Percentiles rank a stretch among this genome's conserved stretches.
phyloP scores from a whole-genome alignment of 2,888 invertebrate genomes.

The Bimastos eiseni region DNA sequence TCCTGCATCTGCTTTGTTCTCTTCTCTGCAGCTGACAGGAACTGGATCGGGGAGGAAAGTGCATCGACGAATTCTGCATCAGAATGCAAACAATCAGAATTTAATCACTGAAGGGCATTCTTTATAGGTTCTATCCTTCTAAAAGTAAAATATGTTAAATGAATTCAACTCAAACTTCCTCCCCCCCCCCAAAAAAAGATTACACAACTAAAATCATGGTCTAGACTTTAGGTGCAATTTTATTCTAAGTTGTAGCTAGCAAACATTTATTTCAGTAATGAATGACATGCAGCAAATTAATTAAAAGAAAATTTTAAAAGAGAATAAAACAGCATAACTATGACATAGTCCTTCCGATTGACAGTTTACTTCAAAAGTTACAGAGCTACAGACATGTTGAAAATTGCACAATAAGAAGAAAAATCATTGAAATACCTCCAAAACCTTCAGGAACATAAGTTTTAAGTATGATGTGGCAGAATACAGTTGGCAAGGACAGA shows the following conservation, averaged over 20 bases:
- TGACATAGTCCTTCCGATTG: not conserved
- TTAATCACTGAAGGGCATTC: not conserved
- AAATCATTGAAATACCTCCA: constrained; percentile 71
- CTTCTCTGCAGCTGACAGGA: constrained; percentile 69
- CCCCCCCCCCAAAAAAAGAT: not conserved
- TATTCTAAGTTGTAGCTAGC: not conserved
- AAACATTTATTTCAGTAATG: not conserved
- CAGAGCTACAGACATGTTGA: not conserved
- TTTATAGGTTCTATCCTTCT: not conserved
- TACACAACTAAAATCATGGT: not conserved
- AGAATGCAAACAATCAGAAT: not conserved
- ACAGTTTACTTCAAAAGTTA: not conserved
- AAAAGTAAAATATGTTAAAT: not conserved
- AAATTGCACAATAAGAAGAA: not conserved
- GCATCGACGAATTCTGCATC: constrained; percentile 86
- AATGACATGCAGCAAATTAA: not conserved
- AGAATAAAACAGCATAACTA: not conserved
- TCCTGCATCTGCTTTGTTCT: constrained; percentile 90
- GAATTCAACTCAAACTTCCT: no score
- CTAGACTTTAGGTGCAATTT: not conserved
- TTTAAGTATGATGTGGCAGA: constrained; percentile 97
- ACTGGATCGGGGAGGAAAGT: constrained; percentile 81
- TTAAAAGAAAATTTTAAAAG: not conserved
- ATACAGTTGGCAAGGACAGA: constrained; percentile 96
- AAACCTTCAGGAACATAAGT: constrained; percentile 99